Evolutionary conservation across 1,140 invertebrate species (phyloP), one percentile per base, ranked within the genome.

Genomic region (Pseudomyrmex pallidus): DNA sequence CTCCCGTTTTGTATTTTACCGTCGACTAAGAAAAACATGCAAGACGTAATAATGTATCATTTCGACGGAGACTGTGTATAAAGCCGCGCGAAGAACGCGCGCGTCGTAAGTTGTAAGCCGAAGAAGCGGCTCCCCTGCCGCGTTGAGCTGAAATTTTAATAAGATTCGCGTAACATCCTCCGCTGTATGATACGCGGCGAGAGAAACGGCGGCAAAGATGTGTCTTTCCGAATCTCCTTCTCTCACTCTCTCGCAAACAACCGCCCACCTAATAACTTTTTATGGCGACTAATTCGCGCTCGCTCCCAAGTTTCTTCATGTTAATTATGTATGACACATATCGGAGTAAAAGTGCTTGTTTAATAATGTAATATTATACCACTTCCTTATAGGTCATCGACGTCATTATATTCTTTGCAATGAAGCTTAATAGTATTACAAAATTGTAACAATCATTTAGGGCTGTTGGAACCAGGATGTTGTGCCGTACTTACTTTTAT

Each of bases 91-190:
- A 66, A 8, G 46, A 48, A 12, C 9, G 25, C 56, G 46, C 59
- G 64, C 76, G 64, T 70, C 76, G 48, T 80, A 72, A 80, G 52
- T 78, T 25, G 74, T 68, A 68, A 78, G 74, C 52, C 76, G 54
- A 70, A 25, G 74, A 68, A 35, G 74, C 22, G 46, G 66, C 44
- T 56, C 59, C 54, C 54, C 66, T 15, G 54, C 35, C 7, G 44
- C 59, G 76, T 67, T 67, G 76, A 80, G 66, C 66, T 80, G 66
- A 70, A 72, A 80, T 80, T 80, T 80, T 80, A 80, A 80, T 80
- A 59, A 56, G 76, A 22, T 54, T 72, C 66, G 76, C 70, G 72
- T 80, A 61, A 70, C 66, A 80, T 80, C 20, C 44, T 12, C 54
- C 46, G 8, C 66, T 59, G 15, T 35, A 70, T 59, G 54, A 46